Base-by-base conservation (phyloP, 1,140 invertebrate species). In the Panagrolaimus sp. region DNA sequence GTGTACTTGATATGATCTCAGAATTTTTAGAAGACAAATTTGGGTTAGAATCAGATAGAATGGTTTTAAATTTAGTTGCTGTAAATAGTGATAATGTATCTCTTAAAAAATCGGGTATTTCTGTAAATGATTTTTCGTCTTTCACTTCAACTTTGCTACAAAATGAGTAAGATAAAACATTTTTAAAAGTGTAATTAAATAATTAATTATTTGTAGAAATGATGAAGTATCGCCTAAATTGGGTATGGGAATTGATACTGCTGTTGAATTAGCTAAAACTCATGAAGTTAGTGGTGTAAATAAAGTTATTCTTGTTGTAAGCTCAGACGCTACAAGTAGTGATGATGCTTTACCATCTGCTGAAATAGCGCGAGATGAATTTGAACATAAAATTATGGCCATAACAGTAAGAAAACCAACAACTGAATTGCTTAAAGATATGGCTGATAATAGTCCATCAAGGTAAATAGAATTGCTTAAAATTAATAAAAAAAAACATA, bases 281-380 rank as follows among this genome's bases (percentile, higher is more conserved):
- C 67, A 73, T 23, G 70, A 63, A 38, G 74, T 78, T 62, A 20
- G 45, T 47, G 78, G 76, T 47, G 68, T 69, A 9, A 62, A 72
- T 20, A 63, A 71, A 46, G 38, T 79, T 23, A 69, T 78, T 23
- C 45, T 79, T 5, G 66, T 79, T 53, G 70, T 79, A 48, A 79
- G 78, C 67, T 46, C 76, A 11, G 77, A 79, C 57, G 76, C 77
- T 23, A 73, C 73, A 20, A 78, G 73, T 73, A 78, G 74, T 48
- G 74, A 76, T 44, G 66, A 75, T 38, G 71, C 65, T 63, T 53
- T 72, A 11, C 67, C 73, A 42, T 48, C 70, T 43, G 74, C 73
- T 20, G 73, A 74, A 69, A 72, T 66, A 38, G 72, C 74, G 1
- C 62, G 48, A 31, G 65, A 61, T 25, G 71, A 80, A 62, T 72